Evolutionary conservation across 2,888 invertebrate genomes (phyloP).

Genomic region (Bembecia ichneumoniformis): DNA sequence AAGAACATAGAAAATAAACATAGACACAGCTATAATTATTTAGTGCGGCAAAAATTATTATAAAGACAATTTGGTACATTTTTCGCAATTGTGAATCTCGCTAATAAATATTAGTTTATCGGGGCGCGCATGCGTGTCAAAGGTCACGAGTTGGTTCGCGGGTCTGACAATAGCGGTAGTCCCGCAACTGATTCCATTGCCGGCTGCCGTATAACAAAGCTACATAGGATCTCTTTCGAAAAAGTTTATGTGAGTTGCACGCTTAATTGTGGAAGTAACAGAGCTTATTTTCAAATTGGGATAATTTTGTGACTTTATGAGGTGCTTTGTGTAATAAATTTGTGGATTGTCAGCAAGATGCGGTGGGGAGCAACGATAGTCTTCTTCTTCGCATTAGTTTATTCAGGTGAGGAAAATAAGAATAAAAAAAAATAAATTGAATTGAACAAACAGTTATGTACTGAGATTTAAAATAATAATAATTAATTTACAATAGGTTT

Average conservation of each 20-base stretch:
- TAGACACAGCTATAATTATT: too few species aligned
- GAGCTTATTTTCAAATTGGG: background rate
- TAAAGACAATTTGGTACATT: too few species aligned
- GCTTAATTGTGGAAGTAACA: background rate
- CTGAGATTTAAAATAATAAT: too few species aligned
- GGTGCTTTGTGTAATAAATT: constrained; percentile 32
- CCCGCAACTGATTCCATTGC: constrained; percentile 25
- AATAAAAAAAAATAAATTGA: too few species aligned
- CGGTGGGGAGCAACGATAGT: constrained; percentile 36
- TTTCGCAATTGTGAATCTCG: background rate
- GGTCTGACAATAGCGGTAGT: constrained; percentile 31
- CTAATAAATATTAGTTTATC: constrained; percentile 7
- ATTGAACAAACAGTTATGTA: too few species aligned
- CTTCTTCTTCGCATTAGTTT: constrained; percentile 30
- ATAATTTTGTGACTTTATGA: constrained; percentile 22
- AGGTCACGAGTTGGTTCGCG: constrained; percentile 29
- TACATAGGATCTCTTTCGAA: background rate
- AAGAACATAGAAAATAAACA: too few species aligned
- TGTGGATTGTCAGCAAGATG: constrained; percentile 34
- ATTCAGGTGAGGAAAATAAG: constrained; percentile 33
- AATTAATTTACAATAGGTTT: too few species aligned
- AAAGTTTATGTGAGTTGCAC: constrained; percentile 4
- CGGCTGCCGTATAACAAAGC: constrained; percentile 27
- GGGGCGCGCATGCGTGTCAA: constrained; percentile 32
- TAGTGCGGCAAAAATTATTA: too few species aligned